phyloP scores from a whole-genome alignment of 2,113 vertebrate species.

The Embiotoca jacksoni region DNA sequence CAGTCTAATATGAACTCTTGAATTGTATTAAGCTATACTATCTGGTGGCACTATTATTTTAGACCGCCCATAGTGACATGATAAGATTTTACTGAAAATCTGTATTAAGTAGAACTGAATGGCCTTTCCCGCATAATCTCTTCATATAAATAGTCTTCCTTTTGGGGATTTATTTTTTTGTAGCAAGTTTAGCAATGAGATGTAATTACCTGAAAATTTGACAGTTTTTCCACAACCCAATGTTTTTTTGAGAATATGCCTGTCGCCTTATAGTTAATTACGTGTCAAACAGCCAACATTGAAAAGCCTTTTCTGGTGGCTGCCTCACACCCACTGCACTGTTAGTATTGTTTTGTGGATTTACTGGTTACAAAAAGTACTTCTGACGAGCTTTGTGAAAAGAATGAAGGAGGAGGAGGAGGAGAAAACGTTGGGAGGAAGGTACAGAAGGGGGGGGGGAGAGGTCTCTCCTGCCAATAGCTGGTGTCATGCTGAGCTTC shows the following conservation, averaged over 20 bases:
- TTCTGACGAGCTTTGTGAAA: no score
- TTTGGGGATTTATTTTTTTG: not conserved
- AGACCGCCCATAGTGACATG: no score
- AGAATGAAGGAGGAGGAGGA: not conserved
- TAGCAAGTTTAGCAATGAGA: not conserved
- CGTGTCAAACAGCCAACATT: not conserved
- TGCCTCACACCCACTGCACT: not conserved
- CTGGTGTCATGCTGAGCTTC: constrained; percentile 42
- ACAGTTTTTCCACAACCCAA: not conserved
- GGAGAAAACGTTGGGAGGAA: not conserved
- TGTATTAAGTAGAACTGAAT: no score
- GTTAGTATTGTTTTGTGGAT: not conserved
- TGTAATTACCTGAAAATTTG: not conserved
- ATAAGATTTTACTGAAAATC: no score
- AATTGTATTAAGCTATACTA: no score
- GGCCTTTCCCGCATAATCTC: no score
- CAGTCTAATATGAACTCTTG: not conserved
- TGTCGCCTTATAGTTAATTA: not conserved
- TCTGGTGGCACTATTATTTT: no score
- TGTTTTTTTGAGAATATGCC: not conserved
- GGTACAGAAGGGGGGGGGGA: not conserved
- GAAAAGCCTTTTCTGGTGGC: not conserved
- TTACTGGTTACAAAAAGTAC: not conserved
- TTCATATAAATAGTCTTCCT: not conserved
- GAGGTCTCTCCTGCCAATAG: constrained; percentile 26